Conservation (phyloP, 2,888 invertebrate genomes). For the Agriopis aurantiaria region DNA sequence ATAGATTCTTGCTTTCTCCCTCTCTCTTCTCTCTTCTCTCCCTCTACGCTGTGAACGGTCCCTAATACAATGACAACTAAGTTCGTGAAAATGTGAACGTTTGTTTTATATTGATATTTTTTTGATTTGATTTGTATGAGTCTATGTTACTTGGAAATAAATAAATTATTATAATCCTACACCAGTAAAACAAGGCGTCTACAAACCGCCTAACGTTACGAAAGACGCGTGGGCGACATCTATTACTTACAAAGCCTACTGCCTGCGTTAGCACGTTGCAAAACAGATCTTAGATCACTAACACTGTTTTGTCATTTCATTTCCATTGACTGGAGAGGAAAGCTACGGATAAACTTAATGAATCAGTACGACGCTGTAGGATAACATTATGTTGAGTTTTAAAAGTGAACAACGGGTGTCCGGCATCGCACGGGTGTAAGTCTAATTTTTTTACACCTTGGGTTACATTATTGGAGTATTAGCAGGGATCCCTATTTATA, state of each 20-base stretch:
- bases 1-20: too few relatives aligned
- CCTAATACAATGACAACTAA: not conserved
- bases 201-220: conserved; percentile 39
- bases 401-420: conserved; percentile 1
- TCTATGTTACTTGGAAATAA: too few relatives aligned
- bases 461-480: too few relatives aligned
- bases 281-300: conserved; percentile 43
- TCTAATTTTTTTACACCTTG: too few relatives aligned
- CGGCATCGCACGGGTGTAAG: too few relatives aligned
- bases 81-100: not conserved
- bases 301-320: conserved; percentile 41
- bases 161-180: too few relatives aligned
- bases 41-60: too few relatives aligned
- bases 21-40: too few relatives aligned
- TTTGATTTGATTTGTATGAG: too few relatives aligned
- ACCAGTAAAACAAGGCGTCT: conserved; percentile 22
- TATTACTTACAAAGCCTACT: conserved; percentile 43
- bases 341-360: conserved; percentile 24
- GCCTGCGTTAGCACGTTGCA: conserved; percentile 40
- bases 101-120: too few relatives aligned
- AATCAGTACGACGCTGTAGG: conserved; percentile 8
- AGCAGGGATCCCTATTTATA: too few relatives aligned
- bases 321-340: conserved; percentile 32
- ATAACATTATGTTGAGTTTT: not conserved
- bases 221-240: conserved; percentile 47